Evolutionary conservation across 2,888 invertebrate species (phyloP).

Genomic region (Heliconius erato): DNA sequence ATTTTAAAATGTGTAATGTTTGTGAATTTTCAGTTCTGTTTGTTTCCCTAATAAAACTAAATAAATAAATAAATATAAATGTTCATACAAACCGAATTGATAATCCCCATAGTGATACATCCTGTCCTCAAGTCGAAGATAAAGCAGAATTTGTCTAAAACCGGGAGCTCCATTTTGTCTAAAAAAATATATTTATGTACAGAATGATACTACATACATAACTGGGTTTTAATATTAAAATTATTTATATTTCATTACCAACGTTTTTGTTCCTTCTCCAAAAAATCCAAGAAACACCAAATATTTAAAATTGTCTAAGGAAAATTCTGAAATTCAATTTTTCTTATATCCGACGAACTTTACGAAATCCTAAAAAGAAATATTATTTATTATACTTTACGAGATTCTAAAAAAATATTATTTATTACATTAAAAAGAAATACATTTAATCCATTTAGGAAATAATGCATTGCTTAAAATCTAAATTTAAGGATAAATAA

Average conservation of each 20-base stretch:
- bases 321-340: not conserved
- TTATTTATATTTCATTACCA: not conserved
- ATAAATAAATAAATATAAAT: too few species aligned
- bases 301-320: not conserved
- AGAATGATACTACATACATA: not conserved
- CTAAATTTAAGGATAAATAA: not conserved
- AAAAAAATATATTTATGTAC: conserved; percentile 9
- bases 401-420: conserved; percentile 10
- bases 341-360: not conserved
- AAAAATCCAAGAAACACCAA: not conserved
- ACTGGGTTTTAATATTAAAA: not conserved
- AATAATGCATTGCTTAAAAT: not conserved
- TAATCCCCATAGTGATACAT: conserved; percentile 75
- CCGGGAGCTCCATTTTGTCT: conserved; percentile 79
- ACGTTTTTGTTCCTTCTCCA: not conserved
- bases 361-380: not conserved
- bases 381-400: not conserved
- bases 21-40: too few species aligned
- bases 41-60: too few species aligned
- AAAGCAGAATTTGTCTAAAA: conserved; percentile 79
- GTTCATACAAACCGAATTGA: conserved; percentile 71
- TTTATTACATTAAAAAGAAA: not conserved
- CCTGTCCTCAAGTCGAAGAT: conserved; percentile 75
- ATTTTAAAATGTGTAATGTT: too few species aligned
- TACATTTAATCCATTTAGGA: not conserved